Evolutionary conservation across 2,888 invertebrate species (phyloP).

Genomic region (Sturmia bella): DNA sequence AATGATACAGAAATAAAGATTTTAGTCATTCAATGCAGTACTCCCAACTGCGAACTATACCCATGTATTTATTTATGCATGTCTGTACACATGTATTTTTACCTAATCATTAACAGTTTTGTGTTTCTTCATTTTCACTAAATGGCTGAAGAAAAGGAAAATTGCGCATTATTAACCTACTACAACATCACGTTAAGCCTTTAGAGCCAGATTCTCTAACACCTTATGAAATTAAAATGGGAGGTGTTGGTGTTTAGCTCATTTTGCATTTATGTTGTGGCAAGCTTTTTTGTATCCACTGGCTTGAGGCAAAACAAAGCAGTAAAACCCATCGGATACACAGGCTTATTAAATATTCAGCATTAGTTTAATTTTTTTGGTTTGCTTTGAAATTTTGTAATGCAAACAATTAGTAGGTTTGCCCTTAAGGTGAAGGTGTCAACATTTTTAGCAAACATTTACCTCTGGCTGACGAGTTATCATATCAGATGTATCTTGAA

Average conservation of each 20-base stretch:
- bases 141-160: too few relatives aligned
- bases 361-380: constrained; percentile 11
- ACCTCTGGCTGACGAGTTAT: too few relatives aligned
- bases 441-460: constrained; percentile 25
- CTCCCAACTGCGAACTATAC: too few relatives aligned
- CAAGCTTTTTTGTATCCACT: constrained; percentile 24
- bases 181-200: constrained; percentile 10
- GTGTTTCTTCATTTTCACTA: background rate
- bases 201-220: too few relatives aligned
- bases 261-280: too few relatives aligned
- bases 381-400: constrained; percentile 14
- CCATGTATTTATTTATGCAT: too few relatives aligned
- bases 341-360: constrained; percentile 56
- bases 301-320: constrained; percentile 31
- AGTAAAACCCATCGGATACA: too few relatives aligned
- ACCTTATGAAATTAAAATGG: too few relatives aligned
- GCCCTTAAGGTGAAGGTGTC: constrained; percentile 42
- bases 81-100: too few relatives aligned
- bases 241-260: background rate
- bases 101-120: background rate
- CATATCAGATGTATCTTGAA: constrained; percentile 4
- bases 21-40: too few relatives aligned
- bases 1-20: too few relatives aligned
- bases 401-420: constrained; percentile 28
- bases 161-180: background rate